Base-by-base conservation (phyloP, 2,797 vertebrate species). In the Sorex maritimensis region DNA sequence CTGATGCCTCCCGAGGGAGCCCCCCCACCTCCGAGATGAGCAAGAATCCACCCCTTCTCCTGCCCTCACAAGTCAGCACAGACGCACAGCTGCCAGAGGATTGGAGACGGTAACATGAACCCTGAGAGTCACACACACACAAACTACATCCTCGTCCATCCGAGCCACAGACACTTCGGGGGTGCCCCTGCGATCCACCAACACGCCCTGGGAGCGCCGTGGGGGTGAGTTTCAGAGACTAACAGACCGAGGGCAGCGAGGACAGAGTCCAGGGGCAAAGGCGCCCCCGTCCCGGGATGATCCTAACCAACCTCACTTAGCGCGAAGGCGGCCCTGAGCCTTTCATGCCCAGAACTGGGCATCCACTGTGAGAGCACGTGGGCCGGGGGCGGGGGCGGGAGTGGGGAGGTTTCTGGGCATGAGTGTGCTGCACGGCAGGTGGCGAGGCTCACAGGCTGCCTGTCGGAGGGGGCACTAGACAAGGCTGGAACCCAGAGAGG, bases 81-180 rank as follows among this genome's bases (percentile, higher is more conserved):
- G 58, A 87, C 9, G 89, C 69, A 75, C 49, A 88, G 30, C 19
- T 85, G 73, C 19, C 15, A 6, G 2, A 46, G 67, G 87, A 88
- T 86, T 41, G 5, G 71, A 90, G n/a, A 74, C 30, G 74, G 41
- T 30, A 91, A 68, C 13, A 88, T 28, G 79, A 91, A 52, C 83
- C 55, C 69, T n/a, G 75, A 34, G 28, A 93, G 58, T 63, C 74
- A 13, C 52, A 85, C 19, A 91, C 41, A 92, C 38, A 63, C 17
- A 61, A 21, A 1, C 58, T 21, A 23, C 21, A 67, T 81, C 91
- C 79, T 74, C 73, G 81, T 63, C 63, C 58, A 89, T 46, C 73
- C 9, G 58, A 65, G 46, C 69, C 30, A 81, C 6, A 86, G 90
- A 85, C 68, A 65, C 69, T 82, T 67, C 90, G 63, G 92, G 88